Evolutionary conservation across 2,888 invertebrate genomes (phyloP), one percentile per base, ranked within the genome.

Genomic region (Drosophila hamatofila): DNA sequence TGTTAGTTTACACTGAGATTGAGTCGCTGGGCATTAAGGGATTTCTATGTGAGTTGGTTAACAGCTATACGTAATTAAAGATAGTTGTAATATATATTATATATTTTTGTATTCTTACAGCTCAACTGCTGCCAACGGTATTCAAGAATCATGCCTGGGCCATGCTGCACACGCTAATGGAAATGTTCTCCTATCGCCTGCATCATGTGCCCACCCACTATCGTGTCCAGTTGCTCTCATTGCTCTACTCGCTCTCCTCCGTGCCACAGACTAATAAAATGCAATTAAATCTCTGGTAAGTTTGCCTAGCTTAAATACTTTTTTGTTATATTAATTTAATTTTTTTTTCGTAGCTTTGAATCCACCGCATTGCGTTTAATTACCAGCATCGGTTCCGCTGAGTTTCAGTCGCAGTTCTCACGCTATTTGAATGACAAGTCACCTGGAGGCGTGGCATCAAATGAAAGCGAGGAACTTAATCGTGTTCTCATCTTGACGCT

Each of bases 131-230:
- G 77, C 98, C 98, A 0, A 96, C 96, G 30, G 98, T 98, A 42
- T 97, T 97, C 91, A 97, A 97, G 92, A 96, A 96, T 16, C 97
- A 98, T 85, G 97, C 98, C 0, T 98, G 98, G 98, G 97, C 97
- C 25, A 98, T 98, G 62, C 94, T 99, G n/a, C 98, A 98, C 91
- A 98, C 98, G 0, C 93, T 99, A 41, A 92, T 99, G 89, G 98
- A 99, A 93, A 98, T 99, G 98, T 98, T 98, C 92, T 98, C 97
- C 71, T 98, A 98, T 92, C 95, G 99, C 51, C 96, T 99, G 93
- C 98, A 98, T 92, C 98, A 99, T 92, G 98, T 98, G 79, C 98
- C 98, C 89, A 98, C 98, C 0, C 98, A 98, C 93, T 99, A 98
- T 93, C 94, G 98, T 59, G 97, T 98, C 12, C 98, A 98, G 85